phyloP scores from a whole-genome alignment of 2,888 invertebrate genomes.

The Drosophila subquinaria region DNA sequence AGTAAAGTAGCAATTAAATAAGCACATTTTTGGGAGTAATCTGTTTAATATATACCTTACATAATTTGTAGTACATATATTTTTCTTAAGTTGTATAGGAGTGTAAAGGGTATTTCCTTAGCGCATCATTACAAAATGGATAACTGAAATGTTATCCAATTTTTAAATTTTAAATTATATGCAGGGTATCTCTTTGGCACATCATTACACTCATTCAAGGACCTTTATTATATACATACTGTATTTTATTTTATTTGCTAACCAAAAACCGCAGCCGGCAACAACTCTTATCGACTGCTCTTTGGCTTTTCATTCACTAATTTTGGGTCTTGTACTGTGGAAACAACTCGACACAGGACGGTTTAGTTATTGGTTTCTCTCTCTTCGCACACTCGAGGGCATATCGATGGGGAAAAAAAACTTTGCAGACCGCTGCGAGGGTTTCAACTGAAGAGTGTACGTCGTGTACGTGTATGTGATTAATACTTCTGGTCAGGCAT shows the following conservation, averaged over 20 bases:
- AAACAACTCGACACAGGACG: constrained; percentile 15
- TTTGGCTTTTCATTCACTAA: constrained; percentile 73
- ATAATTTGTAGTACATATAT: background rate
- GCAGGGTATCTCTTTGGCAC: background rate
- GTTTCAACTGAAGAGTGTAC: constrained; percentile 15
- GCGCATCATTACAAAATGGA: too few relatives aligned
- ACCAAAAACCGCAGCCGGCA: constrained; percentile 46
- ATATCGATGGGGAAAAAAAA: constrained; percentile 68
- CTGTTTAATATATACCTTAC: too few relatives aligned
- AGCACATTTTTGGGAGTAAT: too few relatives aligned
- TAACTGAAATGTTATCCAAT: too few relatives aligned
- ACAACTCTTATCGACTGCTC: constrained; percentile 49
- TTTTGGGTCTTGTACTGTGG: constrained; percentile 59
- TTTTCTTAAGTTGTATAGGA: background rate
- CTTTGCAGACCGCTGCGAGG: constrained; percentile 68
- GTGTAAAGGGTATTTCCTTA: background rate
- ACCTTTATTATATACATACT: constrained; percentile 18
- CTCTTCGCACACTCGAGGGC: constrained; percentile 47
- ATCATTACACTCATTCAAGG: background rate
- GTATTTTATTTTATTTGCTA: constrained; percentile 34
- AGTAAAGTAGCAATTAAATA: too few relatives aligned
- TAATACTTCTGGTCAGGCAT: constrained; percentile 79
- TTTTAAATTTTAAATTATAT: background rate
- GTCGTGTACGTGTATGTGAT: constrained; percentile 64
- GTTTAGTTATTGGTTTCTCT: constrained; percentile 75